Conservation (phyloP, 2,888 invertebrate genomes). For the Falcaria lacertinaria region DNA sequence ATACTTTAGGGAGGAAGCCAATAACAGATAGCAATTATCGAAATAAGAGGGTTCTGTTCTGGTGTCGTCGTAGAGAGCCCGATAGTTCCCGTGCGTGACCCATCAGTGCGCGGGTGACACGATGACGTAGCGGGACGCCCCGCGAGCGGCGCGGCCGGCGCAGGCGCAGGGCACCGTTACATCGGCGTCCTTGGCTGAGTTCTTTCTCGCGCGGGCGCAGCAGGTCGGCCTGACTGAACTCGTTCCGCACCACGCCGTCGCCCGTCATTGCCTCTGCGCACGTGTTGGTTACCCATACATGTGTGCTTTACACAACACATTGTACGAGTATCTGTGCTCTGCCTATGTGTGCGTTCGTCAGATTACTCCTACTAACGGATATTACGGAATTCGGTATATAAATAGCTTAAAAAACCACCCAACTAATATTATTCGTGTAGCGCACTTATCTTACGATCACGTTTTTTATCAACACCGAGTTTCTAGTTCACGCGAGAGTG, state of each 20-base stretch:
- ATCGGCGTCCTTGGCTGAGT: constrained; percentile 79
- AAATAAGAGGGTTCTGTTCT: too few species aligned
- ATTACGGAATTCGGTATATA: constrained; percentile 72
- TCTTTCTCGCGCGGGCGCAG: constrained; percentile 73
- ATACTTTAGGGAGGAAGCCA: too few species aligned
- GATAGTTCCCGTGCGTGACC: background rate
- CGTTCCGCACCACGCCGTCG: constrained; percentile 53
- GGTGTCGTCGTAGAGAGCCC: too few species aligned
- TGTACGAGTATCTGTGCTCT: constrained; percentile 27
- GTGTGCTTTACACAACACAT: constrained; percentile 9
- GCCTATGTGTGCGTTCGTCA: constrained; percentile 48
- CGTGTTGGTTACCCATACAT: constrained; percentile 39
- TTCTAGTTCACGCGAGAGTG: background rate
- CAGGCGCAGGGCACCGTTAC: constrained; percentile 56
- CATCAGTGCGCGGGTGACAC: constrained; percentile 11
- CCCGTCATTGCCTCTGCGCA: constrained; percentile 53
- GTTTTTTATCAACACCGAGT: background rate
- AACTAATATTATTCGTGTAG: constrained; percentile 16
- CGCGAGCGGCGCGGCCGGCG: constrained; percentile 34
- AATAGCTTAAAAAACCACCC: constrained; percentile 52
- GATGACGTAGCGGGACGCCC: constrained; percentile 41
- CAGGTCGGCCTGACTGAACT: constrained; percentile 69
- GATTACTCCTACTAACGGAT: constrained; percentile 71
- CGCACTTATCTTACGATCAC: constrained; percentile 3
- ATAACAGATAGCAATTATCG: too few species aligned